Evolutionary conservation across 2,888 invertebrate genomes (phyloP), one percentile per base, ranked within the genome.

Genomic region (Crossocerus cetratus): DNA sequence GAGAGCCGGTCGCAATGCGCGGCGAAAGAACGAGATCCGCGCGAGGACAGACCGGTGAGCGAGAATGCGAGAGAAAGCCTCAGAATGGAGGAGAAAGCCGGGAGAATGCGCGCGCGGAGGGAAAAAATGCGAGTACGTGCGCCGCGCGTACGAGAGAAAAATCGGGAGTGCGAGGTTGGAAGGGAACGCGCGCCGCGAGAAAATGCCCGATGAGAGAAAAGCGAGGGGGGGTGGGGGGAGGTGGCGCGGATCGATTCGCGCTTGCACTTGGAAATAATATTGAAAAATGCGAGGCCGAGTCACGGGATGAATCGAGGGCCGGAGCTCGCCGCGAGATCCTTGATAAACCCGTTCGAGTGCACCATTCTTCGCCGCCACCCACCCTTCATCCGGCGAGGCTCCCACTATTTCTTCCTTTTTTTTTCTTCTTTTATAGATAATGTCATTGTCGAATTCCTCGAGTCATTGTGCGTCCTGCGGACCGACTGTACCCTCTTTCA

Each of bases 261-360:
- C 68, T 78, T 65, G 72, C 80, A 73, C 72, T 77, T 73, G 72
- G 69, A 71, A 76, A 81, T 76, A 78, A 77, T 81, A 78, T 80
- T 73, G 81, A 73, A 63, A 76, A 78, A 78, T 71, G 69, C 69
- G 8, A 32, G 32, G 8, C 32, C 32, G 32, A 45, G 70, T 74
- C 66, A 45, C 57, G 49, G 22, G 43, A 65, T 44, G 74, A 69
- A 32, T 32, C 32, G 32, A 32, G 32, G 8, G 8, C 32, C 32
- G 32, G 11, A 32, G 32, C 32, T 49, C 49, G 8, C 44, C 18
- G n/a, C 8, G 32, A 32, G 32, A 32, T 32, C 32, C 32, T 32
- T 32, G 32, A 32, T 32, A 32, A 32, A 32, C 32, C 32, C 32
- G 32, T 32, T 32, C 32, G 32, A 32, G 32, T 32, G 32, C 32